Percentiles rank a stretch among this genome's conserved stretches.
phyloP scores from a whole-genome alignment of 2,797 vertebrate genomes.

The Paguma larvata region DNA sequence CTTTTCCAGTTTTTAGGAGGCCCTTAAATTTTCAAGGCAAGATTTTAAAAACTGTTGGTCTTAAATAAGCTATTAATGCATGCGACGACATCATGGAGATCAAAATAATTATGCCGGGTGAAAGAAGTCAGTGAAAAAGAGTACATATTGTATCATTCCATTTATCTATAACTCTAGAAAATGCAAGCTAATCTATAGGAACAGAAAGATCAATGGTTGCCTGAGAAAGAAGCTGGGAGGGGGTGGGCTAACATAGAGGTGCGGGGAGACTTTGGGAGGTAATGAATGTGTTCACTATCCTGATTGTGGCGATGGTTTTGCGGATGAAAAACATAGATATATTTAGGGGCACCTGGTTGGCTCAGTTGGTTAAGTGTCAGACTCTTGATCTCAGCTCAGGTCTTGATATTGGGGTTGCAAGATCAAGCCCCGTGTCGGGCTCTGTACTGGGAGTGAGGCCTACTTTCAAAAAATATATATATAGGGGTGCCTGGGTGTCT shows the following conservation, averaged over 20 bases:
- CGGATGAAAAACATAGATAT: background rate
- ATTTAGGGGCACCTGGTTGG: too few species aligned
- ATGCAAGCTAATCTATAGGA: background rate
- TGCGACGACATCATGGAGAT: background rate
- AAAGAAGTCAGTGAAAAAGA: background rate
- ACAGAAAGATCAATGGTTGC: background rate
- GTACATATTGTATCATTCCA: background rate
- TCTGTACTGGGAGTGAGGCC: too few species aligned
- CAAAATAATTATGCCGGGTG: background rate
- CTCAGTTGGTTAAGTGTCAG: too few species aligned
- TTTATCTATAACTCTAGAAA: background rate
- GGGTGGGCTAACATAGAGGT: too few species aligned
- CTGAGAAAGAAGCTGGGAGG: background rate
- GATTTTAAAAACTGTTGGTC: background rate
- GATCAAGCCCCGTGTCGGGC: too few species aligned
- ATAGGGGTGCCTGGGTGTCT: too few species aligned
- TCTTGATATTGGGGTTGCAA: too few species aligned
- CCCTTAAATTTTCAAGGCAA: background rate
- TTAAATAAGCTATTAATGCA: background rate
- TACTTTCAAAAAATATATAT: too few species aligned
- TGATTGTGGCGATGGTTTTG: background rate
- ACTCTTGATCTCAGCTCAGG: too few species aligned
- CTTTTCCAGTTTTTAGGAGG: background rate
- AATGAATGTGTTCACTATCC: background rate
- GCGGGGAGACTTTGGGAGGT: background rate